These are phyloP conservation scores for Trochalopteron elliotii DNA, from an alignment of 2,113 vertebrate genomes.

Conservation along the genomic window DNA sequence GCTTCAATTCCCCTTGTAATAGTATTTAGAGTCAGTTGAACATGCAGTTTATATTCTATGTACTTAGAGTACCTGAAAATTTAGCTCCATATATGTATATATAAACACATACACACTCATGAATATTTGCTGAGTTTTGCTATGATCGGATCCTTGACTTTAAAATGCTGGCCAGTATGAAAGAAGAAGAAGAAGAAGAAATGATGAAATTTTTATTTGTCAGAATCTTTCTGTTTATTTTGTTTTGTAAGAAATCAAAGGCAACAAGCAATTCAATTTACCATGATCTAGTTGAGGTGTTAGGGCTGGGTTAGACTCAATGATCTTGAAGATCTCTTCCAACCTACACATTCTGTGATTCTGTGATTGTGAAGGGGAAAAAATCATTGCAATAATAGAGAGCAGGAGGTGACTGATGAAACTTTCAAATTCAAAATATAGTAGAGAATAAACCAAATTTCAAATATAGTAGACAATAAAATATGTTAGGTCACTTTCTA, in stretches of 20 bases:
- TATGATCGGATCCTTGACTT: background rate
- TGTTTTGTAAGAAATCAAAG: slow-evolving; percentile 36
- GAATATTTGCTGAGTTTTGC: slow-evolving; percentile 32
- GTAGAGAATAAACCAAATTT: slow-evolving; percentile 41
- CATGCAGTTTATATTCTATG: slow-evolving; percentile 46
- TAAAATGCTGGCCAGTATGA: background rate
- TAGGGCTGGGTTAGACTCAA: no score
- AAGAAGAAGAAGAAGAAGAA: no score
- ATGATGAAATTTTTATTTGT: slow-evolving; percentile 28
- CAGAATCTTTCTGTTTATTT: slow-evolving; percentile 17
- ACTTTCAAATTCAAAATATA: slow-evolving; percentile 39
- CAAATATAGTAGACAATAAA: background rate
- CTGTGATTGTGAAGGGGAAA: no score
- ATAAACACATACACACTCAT: background rate
- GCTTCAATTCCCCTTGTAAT: slow-evolving; percentile 61
- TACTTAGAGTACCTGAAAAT: slow-evolving; percentile 44
- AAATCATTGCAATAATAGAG: background rate
- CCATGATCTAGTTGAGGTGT: no score
- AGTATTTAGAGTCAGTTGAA: slow-evolving; percentile 65
- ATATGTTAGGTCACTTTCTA: slow-evolving; percentile 26
- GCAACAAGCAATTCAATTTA: slow-evolving; percentile 23
- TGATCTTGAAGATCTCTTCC: no score
- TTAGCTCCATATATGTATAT: background rate
- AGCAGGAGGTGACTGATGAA: slow-evolving; percentile 34
- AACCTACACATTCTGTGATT: no score